Evolutionary conservation across 1,140 invertebrate species (phyloP).

Genomic region (Limonius californicus): DNA sequence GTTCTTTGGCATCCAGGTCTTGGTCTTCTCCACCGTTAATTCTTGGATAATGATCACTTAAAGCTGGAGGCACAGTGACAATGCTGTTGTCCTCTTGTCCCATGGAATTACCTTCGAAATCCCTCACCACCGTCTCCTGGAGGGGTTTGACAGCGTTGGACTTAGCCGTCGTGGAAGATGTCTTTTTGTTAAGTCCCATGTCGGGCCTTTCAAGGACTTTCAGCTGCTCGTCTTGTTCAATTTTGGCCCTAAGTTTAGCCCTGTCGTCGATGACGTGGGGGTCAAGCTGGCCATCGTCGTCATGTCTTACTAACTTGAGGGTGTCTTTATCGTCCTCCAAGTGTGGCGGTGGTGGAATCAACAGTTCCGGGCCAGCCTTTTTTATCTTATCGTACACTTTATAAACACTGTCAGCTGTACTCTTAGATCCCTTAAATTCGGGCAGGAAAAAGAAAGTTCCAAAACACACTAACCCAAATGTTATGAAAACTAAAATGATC

Average conservation of each 20-base stretch:
- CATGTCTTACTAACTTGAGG: constrained; percentile 49
- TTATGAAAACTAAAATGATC: constrained; percentile 81
- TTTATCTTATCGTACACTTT: constrained; percentile 83
- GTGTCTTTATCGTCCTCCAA: constrained; percentile 54
- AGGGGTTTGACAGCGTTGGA: constrained; percentile 38
- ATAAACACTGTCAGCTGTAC: constrained; percentile 72
- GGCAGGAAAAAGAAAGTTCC: constrained; percentile 91
- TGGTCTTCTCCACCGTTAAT: constrained; percentile 57
- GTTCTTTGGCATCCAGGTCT: constrained; percentile 58
- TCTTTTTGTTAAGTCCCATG: constrained; percentile 47
- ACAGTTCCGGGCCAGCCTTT: constrained; percentile 81
- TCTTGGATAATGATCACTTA: constrained; percentile 53
- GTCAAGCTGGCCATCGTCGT: constrained; percentile 59
- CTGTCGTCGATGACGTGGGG: constrained; percentile 71
- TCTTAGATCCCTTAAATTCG: constrained; percentile 72
- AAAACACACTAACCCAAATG: constrained; percentile 85
- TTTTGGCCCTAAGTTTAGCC: constrained; percentile 72
- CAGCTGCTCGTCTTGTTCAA: constrained; percentile 70
- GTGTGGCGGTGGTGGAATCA: constrained; percentile 78
- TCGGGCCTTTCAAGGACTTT: constrained; percentile 70
- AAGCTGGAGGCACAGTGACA: constrained; percentile 54
- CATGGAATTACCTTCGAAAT: constrained; percentile 10
- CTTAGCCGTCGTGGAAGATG: constrained; percentile 49
- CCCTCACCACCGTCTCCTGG: constrained; percentile 43
- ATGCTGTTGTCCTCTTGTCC: constrained; percentile 21